These are phyloP conservation scores for Picathartes gymnocephalus DNA, from an alignment of 2,113 vertebrate genomes.

Conservation along the genomic window DNA sequence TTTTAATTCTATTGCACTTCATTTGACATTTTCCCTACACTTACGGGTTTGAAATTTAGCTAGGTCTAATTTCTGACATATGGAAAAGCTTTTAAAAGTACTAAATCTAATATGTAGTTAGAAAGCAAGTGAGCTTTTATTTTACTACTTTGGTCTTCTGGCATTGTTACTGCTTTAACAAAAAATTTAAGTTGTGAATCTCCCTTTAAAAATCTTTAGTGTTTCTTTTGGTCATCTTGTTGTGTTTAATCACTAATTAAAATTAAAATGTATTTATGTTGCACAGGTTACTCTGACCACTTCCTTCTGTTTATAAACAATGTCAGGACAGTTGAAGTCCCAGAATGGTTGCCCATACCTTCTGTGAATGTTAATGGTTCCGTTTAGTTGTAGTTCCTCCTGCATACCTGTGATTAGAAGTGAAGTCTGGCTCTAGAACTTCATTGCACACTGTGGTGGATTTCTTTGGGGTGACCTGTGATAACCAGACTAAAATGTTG, in stretches of 20 bases:
- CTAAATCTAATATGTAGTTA: background rate
- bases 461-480: background rate
- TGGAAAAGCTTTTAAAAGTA: background rate
- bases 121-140: background rate
- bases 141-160: background rate
- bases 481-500: background rate
- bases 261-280: background rate
- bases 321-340: background rate
- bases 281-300: background rate
- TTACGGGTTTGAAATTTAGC: background rate
- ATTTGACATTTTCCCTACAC: background rate
- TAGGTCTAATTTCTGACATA: background rate
- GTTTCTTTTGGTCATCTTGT: background rate
- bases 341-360: background rate
- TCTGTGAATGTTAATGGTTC: background rate
- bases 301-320: background rate
- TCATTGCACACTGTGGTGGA: background rate
- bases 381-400: background rate
- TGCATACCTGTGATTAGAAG: background rate
- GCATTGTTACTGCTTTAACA: background rate
- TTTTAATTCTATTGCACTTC: background rate
- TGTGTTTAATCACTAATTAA: background rate
- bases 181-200: background rate
- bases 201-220: background rate
- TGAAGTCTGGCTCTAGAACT: background rate